phyloP scores from a whole-genome alignment of 1,140 invertebrate genomes.

The Eurosta solidaginis region DNA sequence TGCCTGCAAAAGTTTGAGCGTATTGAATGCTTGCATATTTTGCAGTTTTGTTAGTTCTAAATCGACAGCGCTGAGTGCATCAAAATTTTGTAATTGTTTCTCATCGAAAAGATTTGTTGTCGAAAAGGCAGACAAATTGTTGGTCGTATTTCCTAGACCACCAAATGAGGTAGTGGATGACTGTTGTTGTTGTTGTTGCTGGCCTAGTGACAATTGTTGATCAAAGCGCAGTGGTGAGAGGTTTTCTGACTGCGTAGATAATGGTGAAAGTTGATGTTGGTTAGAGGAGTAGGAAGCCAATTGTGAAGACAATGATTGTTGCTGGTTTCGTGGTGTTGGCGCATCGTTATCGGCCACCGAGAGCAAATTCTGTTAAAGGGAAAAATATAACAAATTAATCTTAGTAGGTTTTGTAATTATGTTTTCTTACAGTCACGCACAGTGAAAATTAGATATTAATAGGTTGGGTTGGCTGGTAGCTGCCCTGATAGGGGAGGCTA shows the following conservation, averaged over 20 bases:
- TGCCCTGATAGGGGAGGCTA: no score
- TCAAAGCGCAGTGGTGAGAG: constrained; percentile 51
- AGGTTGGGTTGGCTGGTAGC: no score
- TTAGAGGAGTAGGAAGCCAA: not conserved
- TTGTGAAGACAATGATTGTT: constrained; percentile 28
- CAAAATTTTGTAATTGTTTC: constrained; percentile 33
- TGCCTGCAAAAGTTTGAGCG: constrained; percentile 61
- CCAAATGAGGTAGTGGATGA: constrained; percentile 35
- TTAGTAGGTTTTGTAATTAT: no score
- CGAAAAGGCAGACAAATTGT: constrained; percentile 4
- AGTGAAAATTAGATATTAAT: no score
- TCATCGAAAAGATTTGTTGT: constrained; percentile 36
- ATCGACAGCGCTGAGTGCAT: constrained; percentile 44
- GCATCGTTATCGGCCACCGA: constrained; percentile 48
- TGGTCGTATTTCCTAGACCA: constrained; percentile 9
- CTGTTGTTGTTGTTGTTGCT: constrained; percentile 41
- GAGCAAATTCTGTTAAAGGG: constrained; percentile 48
- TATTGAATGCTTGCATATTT: constrained; percentile 61
- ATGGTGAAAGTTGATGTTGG: constrained; percentile 30
- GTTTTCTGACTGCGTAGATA: constrained; percentile 55
- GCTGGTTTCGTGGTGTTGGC: constrained; percentile 18
- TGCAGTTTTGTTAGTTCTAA: constrained; percentile 61
- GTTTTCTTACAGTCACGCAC: no score
- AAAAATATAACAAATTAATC: not conserved
- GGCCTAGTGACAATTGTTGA: constrained; percentile 33